Conservation (phyloP, 2,888 invertebrate species). For the Bruchidius siliquastri region DNA sequence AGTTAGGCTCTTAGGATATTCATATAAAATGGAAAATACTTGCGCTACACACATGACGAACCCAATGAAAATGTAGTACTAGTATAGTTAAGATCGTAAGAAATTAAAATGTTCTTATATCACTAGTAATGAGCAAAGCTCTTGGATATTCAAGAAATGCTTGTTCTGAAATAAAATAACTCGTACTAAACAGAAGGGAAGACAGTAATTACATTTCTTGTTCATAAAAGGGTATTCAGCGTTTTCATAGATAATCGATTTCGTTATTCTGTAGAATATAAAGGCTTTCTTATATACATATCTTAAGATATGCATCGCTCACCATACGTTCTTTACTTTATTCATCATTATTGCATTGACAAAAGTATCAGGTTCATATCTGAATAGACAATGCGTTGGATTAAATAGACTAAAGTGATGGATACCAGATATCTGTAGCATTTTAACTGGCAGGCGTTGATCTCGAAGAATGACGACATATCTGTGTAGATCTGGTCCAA, state of each 20-base stretch:
- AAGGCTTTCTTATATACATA: neutral
- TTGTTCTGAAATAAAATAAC: too few species aligned
- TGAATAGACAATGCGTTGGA: neutral
- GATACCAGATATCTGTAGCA: neutral
- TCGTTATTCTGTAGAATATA: neutral
- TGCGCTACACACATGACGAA: too few species aligned
- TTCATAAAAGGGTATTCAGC: neutral
- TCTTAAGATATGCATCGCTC: neutral
- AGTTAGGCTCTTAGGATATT: too few species aligned
- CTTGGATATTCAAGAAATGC: too few species aligned
- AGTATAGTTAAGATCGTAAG: too few species aligned
- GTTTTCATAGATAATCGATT: neutral
- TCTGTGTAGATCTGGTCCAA: neutral
- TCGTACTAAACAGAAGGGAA: neutral
- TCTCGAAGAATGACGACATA: neutral
- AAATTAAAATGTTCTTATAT: too few species aligned
- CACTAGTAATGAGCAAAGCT: too few species aligned
- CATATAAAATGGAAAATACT: too few species aligned
- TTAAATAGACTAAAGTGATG: neutral
- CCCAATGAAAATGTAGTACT: too few species aligned
- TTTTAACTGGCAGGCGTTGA: neutral
- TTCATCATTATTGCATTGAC: neutral
- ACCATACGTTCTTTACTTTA: neutral
- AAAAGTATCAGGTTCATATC: too few species aligned
- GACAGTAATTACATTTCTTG: neutral